These are phyloP conservation scores for Montipora capricornis DNA, from an alignment of 64 coral and sea anemone species.

Conservation along the genomic window DNA sequence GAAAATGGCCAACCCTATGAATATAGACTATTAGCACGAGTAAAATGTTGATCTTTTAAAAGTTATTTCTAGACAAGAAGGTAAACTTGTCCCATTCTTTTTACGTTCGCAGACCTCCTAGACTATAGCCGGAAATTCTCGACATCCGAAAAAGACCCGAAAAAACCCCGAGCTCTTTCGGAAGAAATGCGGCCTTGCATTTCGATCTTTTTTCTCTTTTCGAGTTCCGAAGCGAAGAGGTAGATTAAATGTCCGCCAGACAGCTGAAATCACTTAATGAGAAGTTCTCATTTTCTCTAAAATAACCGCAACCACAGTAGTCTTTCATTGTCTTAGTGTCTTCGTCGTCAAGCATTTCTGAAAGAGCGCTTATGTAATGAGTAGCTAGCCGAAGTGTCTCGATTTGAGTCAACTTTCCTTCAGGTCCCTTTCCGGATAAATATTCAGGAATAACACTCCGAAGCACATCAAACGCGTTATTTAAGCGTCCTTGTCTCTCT, in stretches of 20 bases:
- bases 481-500: constrained; percentile 91
- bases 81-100: too few relatives aligned
- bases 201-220: too few relatives aligned
- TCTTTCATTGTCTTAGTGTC: constrained; percentile 43
- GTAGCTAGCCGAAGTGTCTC: constrained; percentile 93
- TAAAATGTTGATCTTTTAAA: too few relatives aligned
- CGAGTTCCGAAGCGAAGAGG: too few relatives aligned
- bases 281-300: constrained; percentile 39
- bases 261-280: constrained; percentile 37
- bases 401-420: constrained; percentile 97
- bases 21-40: too few relatives aligned
- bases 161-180: too few relatives aligned
- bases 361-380: constrained; percentile 94
- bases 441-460: constrained; percentile 98
- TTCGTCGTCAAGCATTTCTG: constrained; percentile 93
- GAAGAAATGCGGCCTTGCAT: too few relatives aligned
- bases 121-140: too few relatives aligned
- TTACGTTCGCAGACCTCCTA: too few relatives aligned
- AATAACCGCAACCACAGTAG: constrained; percentile 69
- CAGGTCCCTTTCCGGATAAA: constrained; percentile 95
- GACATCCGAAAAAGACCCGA: too few relatives aligned
- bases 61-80: too few relatives aligned
- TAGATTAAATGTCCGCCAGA: constrained; percentile 23
- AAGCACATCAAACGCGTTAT: constrained; percentile 96
- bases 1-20: too few relatives aligned